Percentiles rank a stretch among this genome's conserved stretches.
Evolutionary conservation across 2,888 invertebrate genomes (phyloP).

Genomic region (Drosophila infuscata): DNA sequence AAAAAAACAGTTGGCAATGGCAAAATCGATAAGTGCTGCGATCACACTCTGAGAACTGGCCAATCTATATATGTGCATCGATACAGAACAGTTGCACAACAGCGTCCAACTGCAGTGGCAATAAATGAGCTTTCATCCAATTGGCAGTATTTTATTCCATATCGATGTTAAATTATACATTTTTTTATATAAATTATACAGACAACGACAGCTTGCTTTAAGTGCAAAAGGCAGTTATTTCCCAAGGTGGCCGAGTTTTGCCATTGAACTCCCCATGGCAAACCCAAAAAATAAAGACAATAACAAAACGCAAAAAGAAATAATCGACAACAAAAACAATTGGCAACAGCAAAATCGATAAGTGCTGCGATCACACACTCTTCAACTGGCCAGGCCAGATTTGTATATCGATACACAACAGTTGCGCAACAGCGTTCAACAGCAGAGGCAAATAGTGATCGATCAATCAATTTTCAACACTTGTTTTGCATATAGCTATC

Average conservation of each 20-base stretch:
- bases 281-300: slow-evolving; percentile 3
- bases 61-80: background rate
- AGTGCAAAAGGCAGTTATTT: slow-evolving; percentile 35
- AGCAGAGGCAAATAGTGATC: background rate
- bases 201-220: slow-evolving; percentile 9
- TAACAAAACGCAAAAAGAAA: slow-evolving; percentile 13
- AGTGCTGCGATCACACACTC: slow-evolving; percentile 13
- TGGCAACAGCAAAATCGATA: slow-evolving; percentile 41
- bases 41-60: slow-evolving; percentile 13
- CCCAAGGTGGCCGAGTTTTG: slow-evolving; percentile 8
- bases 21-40: slow-evolving; percentile 39
- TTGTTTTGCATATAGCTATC: background rate
- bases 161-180: background rate
- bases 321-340: slow-evolving; percentile 18
- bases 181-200: background rate
- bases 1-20: slow-evolving; percentile 23
- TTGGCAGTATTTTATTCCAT: background rate
- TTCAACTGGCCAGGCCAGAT: background rate
- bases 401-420: background rate
- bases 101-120: background rate
- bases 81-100: slow-evolving; percentile 8
- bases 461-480: background rate
- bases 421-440: background rate
- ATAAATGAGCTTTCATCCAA: background rate
- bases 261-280: background rate